Evolutionary conservation across 2,888 invertebrate species (phyloP).

Genomic region (Protonemura montana): DNA sequence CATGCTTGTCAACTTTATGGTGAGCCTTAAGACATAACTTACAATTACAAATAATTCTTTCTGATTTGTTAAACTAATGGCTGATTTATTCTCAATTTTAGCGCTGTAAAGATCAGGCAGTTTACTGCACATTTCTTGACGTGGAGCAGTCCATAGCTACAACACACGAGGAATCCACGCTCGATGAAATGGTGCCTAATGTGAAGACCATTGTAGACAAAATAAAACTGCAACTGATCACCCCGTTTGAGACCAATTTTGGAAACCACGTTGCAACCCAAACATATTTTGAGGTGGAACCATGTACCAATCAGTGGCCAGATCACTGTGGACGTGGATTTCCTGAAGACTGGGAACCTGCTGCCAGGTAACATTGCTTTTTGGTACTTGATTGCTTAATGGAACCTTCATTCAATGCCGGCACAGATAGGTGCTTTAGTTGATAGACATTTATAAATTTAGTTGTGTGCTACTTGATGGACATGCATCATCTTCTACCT

Average conservation of each 20-base stretch:
- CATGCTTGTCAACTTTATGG: slow-evolving; percentile 72
- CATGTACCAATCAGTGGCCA: not conserved
- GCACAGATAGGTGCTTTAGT: no score
- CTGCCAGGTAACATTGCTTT: slow-evolving; percentile 24
- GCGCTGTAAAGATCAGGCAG: slow-evolving; percentile 66
- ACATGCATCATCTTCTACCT: no score
- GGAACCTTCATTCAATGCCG: no score
- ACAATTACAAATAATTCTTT: no score
- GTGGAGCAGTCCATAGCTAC: slow-evolving; percentile 66
- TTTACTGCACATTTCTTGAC: slow-evolving; percentile 69
- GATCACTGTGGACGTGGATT: not conserved
- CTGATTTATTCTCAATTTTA: slow-evolving; percentile 55
- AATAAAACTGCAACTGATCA: slow-evolving; percentile 71
- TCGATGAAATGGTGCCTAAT: slow-evolving; percentile 72
- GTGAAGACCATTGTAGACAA: slow-evolving; percentile 68
- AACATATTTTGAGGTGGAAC: slow-evolving; percentile 25
- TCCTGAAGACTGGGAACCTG: slow-evolving; percentile 34
- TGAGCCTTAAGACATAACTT: slow-evolving; percentile 57
- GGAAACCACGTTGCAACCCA: slow-evolving; percentile 41
- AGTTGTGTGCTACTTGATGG: no score
- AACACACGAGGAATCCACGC: slow-evolving; percentile 65
- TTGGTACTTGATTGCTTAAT: no score
- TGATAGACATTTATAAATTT: no score
- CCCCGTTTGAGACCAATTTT: no score
- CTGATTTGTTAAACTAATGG: not conserved